Conservation (phyloP, 2,888 invertebrate genomes). For the Orgyia antiqua region DNA sequence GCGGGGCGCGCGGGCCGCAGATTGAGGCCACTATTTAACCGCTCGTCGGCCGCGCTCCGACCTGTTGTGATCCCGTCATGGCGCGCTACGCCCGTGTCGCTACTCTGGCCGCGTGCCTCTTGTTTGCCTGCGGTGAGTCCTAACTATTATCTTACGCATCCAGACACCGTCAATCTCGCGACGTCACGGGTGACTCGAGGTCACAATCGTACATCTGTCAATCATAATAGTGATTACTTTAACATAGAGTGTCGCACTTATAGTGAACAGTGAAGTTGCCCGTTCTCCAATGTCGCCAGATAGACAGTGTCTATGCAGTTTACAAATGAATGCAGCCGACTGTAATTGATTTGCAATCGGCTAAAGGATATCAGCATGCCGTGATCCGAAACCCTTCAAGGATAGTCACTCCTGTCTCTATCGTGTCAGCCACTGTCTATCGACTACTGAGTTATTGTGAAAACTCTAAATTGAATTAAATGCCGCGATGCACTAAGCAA, state of each 20-base stretch:
- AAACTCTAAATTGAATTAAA: conserved; percentile 17
- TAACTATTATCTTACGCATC: conserved; percentile 71
- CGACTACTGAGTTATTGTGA: conserved; percentile 42
- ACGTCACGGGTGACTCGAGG: conserved; percentile 62
- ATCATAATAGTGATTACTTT: conserved; percentile 58
- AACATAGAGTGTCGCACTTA: conserved; percentile 50
- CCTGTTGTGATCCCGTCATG: conserved; percentile 80
- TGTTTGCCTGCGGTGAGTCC: conserved; percentile 77
- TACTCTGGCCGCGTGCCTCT: conserved; percentile 76
- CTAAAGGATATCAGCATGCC: conserved; percentile 55
- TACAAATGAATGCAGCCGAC: conserved; percentile 52
- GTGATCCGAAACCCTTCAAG: conserved; percentile 55
- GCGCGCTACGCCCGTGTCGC: conserved; percentile 78
- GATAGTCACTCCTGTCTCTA: conserved; percentile 43
- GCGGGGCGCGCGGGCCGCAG: conserved; percentile 73
- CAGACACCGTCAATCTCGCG: conserved; percentile 67
- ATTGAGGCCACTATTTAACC: conserved; percentile 78
- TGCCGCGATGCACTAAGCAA: conserved; percentile 27
- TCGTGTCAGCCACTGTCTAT: conserved; percentile 37
- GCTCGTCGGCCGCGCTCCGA: conserved; percentile 73
- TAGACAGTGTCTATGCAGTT: conserved; percentile 56
- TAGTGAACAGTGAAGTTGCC: conserved; percentile 70
- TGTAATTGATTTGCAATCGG: conserved; percentile 56
- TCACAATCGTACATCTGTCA: conserved; percentile 47
- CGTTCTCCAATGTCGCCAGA: conserved; percentile 54